Evolutionary conservation across 2,113 vertebrate genomes (phyloP).

Genomic region (Pao palembangensis): DNA sequence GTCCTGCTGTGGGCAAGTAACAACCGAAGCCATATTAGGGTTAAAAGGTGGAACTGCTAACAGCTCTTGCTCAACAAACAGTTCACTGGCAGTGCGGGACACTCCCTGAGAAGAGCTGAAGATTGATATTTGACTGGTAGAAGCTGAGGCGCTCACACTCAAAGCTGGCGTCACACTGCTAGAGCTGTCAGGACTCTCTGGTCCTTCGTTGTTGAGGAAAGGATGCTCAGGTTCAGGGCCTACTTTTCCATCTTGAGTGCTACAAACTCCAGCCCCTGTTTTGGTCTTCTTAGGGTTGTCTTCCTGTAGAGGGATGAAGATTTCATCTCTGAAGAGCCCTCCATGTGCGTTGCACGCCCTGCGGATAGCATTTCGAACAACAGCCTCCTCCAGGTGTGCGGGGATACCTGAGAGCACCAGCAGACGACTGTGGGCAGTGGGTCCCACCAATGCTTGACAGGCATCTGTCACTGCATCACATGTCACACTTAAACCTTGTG

Average conservation of each 20-base stretch:
- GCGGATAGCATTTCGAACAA: constrained; percentile 87
- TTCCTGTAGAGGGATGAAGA: constrained; percentile 93
- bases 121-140: constrained; percentile 91
- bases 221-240: constrained; percentile 74
- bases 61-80: constrained; percentile 83
- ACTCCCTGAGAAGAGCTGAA: constrained; percentile 90
- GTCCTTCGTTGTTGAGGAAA: constrained; percentile 66
- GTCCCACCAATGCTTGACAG: constrained; percentile 90
- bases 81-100: constrained; percentile 85
- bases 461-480: constrained; percentile 91
- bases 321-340: constrained; percentile 93
- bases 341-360: constrained; percentile 94
- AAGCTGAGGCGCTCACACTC: constrained; percentile 88
- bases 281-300: constrained; percentile 85
- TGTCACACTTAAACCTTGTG: constrained; percentile 89
- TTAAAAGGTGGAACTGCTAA: constrained; percentile 70
- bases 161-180: constrained; percentile 88
- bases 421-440: constrained; percentile 89
- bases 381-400: constrained; percentile 89
- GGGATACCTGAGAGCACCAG: constrained; percentile 96
- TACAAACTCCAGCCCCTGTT: constrained; percentile 71
- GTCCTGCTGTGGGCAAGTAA: constrained; percentile 66
- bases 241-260: constrained; percentile 72
- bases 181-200: constrained; percentile 88
- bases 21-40: constrained; percentile 72